Evolutionary conservation across 1,140 invertebrate species (phyloP).

Genomic region (Cyrtorhinus lividipennis): DNA sequence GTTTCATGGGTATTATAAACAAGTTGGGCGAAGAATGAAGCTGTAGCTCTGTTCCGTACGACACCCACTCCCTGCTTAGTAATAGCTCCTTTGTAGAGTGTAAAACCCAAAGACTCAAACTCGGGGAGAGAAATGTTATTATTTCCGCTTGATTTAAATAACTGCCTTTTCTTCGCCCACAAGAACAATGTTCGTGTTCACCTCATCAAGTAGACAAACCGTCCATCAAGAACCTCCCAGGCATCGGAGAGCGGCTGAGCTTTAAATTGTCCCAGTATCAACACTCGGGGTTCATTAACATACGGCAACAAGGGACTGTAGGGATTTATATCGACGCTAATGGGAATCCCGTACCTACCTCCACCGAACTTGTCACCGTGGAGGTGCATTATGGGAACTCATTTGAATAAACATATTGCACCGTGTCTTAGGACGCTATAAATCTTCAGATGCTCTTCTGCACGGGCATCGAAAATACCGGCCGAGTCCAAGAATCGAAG

Average conservation of each 20-base stretch:
- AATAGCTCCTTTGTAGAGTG: constrained; percentile 4
- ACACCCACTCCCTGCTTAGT: background rate
- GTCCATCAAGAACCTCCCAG: background rate
- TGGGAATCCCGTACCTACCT: constrained; percentile 4
- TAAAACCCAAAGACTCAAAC: background rate
- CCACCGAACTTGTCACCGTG: constrained; percentile 7
- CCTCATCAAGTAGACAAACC: constrained; percentile 4
- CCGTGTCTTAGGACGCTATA: constrained; percentile 7
- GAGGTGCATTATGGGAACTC: constrained; percentile 13
- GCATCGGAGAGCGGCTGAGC: background rate
- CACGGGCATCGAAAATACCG: background rate
- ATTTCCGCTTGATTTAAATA: background rate
- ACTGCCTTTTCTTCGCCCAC: background rate
- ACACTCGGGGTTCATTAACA: constrained; percentile 13
- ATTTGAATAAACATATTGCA: constrained; percentile 17
- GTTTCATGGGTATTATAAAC: background rate
- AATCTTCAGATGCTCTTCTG: background rate
- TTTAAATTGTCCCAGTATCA: constrained; percentile 9
- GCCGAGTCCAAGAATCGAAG: background rate
- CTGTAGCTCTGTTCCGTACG: background rate
- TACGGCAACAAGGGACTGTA: constrained; percentile 7
- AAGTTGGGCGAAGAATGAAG: background rate
- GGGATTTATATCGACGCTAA: constrained; percentile 15
- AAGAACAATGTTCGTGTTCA: constrained; percentile 10
- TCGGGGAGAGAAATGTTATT: background rate